Conservation (phyloP, 2,888 invertebrate genomes). For the Eupithecia subumbrata region DNA sequence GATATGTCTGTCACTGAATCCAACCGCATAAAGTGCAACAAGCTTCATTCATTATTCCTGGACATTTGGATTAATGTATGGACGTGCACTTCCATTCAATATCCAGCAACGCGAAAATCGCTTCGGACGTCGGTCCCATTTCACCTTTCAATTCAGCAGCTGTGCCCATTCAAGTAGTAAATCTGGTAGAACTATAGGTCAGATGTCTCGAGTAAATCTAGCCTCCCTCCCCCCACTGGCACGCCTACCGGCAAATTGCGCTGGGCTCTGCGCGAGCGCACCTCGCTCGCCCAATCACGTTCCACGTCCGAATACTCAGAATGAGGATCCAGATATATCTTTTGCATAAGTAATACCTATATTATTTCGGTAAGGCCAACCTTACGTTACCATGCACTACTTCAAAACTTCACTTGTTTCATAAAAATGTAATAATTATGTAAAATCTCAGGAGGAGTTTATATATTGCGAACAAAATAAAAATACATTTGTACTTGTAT, state of each 20-base stretch:
- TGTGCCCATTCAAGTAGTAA: constrained; percentile 35
- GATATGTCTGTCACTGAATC: constrained; percentile 1
- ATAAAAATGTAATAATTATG: background rate
- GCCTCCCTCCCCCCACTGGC: constrained; percentile 58
- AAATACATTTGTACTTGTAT: too few relatives aligned
- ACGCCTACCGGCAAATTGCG: constrained; percentile 73
- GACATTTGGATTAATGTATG: constrained; percentile 17
- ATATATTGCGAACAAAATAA: too few relatives aligned
- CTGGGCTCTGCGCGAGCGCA: constrained; percentile 62
- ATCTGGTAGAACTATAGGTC: constrained; percentile 43
- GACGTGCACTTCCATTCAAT: constrained; percentile 20
- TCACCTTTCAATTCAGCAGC: constrained; percentile 36
- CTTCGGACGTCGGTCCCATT: constrained; percentile 28
- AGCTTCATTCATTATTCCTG: constrained; percentile 15
- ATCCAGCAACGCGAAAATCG: constrained; percentile 30
- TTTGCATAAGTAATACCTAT: constrained; percentile 26
- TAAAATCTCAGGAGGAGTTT: background rate
- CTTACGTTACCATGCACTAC: background rate
- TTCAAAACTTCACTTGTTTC: background rate
- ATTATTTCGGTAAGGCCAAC: constrained; percentile 23
- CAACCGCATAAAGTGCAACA: constrained; percentile 3
- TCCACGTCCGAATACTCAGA: constrained; percentile 48
- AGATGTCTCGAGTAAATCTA: constrained; percentile 47
- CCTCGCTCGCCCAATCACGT: constrained; percentile 72
- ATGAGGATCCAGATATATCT: constrained; percentile 62